A percentile compares a stretch with the other conserved stretches of the same genome.
These are phyloP conservation scores for Ischnura elegans DNA, from an alignment of 2,888 invertebrate species.

Conservation along the genomic window DNA sequence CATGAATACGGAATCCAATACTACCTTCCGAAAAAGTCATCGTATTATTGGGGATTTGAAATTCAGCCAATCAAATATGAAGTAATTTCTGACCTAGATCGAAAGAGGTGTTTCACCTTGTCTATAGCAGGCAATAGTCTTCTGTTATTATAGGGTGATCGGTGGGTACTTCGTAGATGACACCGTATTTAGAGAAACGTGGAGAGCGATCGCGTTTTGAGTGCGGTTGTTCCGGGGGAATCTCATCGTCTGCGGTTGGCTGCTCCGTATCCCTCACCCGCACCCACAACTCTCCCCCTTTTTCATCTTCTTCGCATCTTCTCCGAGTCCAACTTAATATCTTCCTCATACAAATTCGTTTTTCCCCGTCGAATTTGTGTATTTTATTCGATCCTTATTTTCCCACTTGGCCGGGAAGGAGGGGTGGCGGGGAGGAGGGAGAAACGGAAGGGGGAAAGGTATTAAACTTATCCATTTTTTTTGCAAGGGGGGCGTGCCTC, in stretches of 20 bases:
- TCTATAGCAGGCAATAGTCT: too few species aligned
- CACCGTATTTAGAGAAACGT: too few species aligned
- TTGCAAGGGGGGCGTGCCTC: background rate
- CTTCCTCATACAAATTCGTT: background rate
- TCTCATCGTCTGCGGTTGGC: background rate
- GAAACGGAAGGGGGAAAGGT: too few species aligned
- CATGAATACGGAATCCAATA: too few species aligned
- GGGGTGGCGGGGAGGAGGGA: background rate
- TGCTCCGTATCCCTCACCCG: background rate
- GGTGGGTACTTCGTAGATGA: too few species aligned
- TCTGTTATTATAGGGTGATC: too few species aligned
- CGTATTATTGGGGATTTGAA: too few species aligned
- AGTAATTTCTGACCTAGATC: too few species aligned
- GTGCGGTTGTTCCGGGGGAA: background rate
- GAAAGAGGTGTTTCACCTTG: too few species aligned
- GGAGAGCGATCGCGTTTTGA: background rate
- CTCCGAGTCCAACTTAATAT: background rate
- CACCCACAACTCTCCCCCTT: background rate
- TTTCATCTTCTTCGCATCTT: background rate
- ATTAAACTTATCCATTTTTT: background rate
- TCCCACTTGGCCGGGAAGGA: background rate
- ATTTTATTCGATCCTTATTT: background rate
- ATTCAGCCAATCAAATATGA: too few species aligned
- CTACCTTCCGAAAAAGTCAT: too few species aligned
- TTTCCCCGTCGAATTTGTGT: constrained; percentile 1